phyloP scores from a whole-genome alignment of 2,797 vertebrate species.

The Podargus strigoides region DNA sequence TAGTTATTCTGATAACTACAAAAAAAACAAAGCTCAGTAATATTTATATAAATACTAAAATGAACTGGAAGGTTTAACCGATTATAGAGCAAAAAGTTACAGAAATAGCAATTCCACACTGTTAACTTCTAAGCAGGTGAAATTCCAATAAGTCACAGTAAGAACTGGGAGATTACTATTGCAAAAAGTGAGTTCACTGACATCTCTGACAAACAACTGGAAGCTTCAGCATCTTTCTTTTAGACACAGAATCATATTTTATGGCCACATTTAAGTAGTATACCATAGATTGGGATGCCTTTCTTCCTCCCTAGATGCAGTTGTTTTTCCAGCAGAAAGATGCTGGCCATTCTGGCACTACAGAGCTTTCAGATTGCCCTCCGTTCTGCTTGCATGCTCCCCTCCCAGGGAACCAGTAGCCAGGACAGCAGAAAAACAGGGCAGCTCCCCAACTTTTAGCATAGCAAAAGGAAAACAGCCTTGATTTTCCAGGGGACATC shows the following conservation, averaged over 20 bases:
- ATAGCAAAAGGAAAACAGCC: neutral
- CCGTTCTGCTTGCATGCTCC: fast-evolving
- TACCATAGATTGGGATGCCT: neutral
- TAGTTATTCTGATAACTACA: neutral
- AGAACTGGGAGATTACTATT: neutral
- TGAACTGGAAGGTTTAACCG: neutral
- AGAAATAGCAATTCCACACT: neutral
- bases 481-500: neutral
- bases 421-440: neutral
- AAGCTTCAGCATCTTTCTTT: constrained; percentile 24
- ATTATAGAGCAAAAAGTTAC: neutral
- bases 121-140: constrained; percentile 33
- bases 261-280: neutral
- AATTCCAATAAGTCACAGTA: constrained; percentile 26
- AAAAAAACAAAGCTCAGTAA: constrained; percentile 35
- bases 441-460: neutral
- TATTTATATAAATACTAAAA: constrained; percentile 54
- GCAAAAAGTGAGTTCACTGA: neutral
- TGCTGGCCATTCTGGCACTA: neutral
- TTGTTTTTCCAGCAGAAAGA: neutral
- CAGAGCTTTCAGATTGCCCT: neutral
- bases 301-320: neutral
- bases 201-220: neutral
- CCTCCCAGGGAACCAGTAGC: neutral
- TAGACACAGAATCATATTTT: constrained; percentile 6